Evolutionary conservation across 37 sponge, comb jelly and placozoan genomes (phyloP), one percentile per base, ranked within the genome.

Genomic region (Bolinopsis microptera): DNA sequence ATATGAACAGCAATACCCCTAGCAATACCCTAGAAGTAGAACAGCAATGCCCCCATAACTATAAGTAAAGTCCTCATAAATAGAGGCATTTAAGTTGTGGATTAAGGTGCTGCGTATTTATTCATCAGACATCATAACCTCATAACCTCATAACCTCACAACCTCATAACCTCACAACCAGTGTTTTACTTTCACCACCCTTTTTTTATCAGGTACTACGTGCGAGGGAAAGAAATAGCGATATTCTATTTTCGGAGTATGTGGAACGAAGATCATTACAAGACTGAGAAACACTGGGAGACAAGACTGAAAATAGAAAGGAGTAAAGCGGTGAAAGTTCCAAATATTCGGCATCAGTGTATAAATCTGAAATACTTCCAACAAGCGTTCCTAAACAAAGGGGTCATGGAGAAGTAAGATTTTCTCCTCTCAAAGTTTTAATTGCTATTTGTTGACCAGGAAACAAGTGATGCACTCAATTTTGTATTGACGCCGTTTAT

Each of bases 231-330:
- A n/a, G 75, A 72, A 28, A n/a, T 72, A 30, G 75, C n/a, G 18
- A 21, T 72, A 3, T 30, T 72, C 75, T 72, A 72, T n/a, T 72
- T 72, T 28, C 13, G 75, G 31, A 72, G 31, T 3, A n/a, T 30
- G 31, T 72, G 75, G 75, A 72, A 72, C 75, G 75, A 72, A n/a
- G 26, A n/a, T 5, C 75, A 72, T 21, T 72, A 72, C 75, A 72
- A n/a, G 26, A 72, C 75, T 23, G 75, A 72, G 75, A 2, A 21
- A 28, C 75, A 72, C 18, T 72, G 75, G 75, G 75, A 72, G 26
- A 28, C 75, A 24, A 8, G 75, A 5, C 75, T 72, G n/a, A 72
- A 21, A 28, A 72, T 72, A 28, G 75, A 72, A n/a, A 72, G 18
- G 31, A 24, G 75, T 72, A 5, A n/a, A n/a, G 75, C 75, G 31